Conservation (phyloP, 2,797 vertebrate species). For the Coracias cyanogaster region DNA sequence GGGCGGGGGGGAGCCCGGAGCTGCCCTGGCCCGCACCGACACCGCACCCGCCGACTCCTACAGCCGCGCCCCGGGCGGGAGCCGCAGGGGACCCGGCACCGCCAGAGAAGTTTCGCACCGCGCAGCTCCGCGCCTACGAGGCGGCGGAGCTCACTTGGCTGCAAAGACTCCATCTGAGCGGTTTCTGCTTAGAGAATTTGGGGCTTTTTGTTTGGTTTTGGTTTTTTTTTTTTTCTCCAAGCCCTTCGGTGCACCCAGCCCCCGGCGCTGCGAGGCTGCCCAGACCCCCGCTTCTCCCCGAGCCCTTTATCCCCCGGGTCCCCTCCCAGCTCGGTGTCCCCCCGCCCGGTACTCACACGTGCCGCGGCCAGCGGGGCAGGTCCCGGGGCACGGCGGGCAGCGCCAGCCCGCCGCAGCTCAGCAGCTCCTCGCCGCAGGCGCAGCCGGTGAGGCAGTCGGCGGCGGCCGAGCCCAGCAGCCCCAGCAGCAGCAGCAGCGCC, state of each 20-base stretch:
- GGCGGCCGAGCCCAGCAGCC: constrained; percentile 22
- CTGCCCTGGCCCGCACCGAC: too few species aligned
- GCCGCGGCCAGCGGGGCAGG: constrained; percentile 84
- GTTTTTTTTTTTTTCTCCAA: too few species aligned
- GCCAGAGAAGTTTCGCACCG: accelerated
- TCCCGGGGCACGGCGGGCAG: constrained; percentile 83
- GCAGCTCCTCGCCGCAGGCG: constrained; percentile 82
- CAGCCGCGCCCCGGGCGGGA: not conserved
- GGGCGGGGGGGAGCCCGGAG: too few species aligned
- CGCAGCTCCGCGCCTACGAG: not conserved
- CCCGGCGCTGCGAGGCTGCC: not conserved
- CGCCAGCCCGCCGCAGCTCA: constrained; percentile 88
- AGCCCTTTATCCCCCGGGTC: not conserved
- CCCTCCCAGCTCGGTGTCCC: not conserved
- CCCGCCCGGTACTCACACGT: constrained; percentile 31
- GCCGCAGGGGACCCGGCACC: accelerated
- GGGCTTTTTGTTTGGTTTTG: not conserved
- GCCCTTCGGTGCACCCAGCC: too few species aligned
- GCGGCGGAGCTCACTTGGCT: accelerated
- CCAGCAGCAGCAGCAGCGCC: not conserved
- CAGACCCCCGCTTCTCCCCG: too few species aligned
- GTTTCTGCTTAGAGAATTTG: not conserved
- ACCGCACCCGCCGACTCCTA: not conserved
- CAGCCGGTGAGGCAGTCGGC: constrained; percentile 76
- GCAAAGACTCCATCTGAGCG: not conserved